These are phyloP conservation scores for Danionella dracula DNA, from an alignment of 2,797 vertebrate species.

Conservation along the genomic window DNA sequence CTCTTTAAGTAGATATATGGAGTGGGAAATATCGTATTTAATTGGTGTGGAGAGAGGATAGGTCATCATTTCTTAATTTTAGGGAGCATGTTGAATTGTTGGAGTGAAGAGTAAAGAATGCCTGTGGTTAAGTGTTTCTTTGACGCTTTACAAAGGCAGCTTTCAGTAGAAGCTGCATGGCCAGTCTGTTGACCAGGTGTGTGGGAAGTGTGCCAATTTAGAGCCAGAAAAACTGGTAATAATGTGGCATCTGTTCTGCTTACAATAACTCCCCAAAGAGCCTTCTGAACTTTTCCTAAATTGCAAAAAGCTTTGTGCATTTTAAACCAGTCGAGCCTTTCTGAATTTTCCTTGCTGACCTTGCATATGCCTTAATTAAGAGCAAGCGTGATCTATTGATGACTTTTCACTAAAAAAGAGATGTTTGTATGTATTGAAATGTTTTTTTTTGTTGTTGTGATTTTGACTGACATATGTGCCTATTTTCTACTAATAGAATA, in stretches of 20 bases:
- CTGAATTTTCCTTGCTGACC: background rate
- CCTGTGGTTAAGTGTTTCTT: slow-evolving; percentile 36
- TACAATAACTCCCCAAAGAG: slow-evolving; percentile 17
- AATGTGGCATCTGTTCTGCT: slow-evolving; percentile 13
- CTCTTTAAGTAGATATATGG: background rate
- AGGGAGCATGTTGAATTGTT: background rate
- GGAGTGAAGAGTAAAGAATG: slow-evolving; percentile 56
- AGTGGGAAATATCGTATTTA: no score
- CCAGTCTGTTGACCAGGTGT: slow-evolving; percentile 58
- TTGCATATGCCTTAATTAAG: slow-evolving; percentile 15
- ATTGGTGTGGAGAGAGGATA: no score
- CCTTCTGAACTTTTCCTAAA: slow-evolving; percentile 30
- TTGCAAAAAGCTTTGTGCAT: slow-evolving; percentile 34
- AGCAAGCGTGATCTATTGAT: background rate
- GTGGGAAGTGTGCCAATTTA: slow-evolving; percentile 51
- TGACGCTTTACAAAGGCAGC: slow-evolving; percentile 57
- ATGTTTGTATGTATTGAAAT: slow-evolving; percentile 2
- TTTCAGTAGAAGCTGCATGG: slow-evolving; percentile 51
- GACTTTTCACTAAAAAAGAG: background rate
- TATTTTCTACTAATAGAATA: slow-evolving; percentile 22
- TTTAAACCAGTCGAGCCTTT: background rate
- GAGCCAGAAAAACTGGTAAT: background rate
- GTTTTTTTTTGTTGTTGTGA: background rate
- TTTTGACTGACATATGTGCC: slow-evolving; percentile 21
- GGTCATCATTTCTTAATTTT: slow-evolving; percentile 12